A percentile compares a stretch with the other conserved stretches of the same genome.
These are phyloP conservation scores for Grus americana DNA, from an alignment of 2,113 vertebrate species.

Conservation along the genomic window DNA sequence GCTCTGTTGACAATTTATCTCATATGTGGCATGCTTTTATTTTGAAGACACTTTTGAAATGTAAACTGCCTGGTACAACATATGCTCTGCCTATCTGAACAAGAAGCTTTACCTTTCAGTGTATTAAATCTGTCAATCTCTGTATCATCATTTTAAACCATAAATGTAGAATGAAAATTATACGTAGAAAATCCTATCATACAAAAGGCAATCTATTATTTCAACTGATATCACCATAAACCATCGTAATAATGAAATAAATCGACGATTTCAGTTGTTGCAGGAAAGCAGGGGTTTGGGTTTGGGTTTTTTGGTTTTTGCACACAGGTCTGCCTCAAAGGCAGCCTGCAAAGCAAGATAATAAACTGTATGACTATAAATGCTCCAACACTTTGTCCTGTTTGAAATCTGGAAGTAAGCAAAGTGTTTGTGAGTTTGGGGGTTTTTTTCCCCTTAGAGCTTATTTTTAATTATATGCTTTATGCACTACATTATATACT, in stretches of 20 bases:
- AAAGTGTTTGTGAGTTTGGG: not conserved
- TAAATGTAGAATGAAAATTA: not conserved
- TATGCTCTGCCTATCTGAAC: not conserved
- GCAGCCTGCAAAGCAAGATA: not conserved
- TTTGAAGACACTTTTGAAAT: constrained; percentile 14
- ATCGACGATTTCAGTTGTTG: not conserved
- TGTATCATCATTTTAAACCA: not conserved
- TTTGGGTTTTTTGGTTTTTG: not conserved
- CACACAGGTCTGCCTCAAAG: not conserved
- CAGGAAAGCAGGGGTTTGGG: not conserved
- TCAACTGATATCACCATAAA: not conserved
- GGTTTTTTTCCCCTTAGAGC: accelerated
- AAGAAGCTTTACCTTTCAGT: not conserved
- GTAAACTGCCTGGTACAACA: not conserved
- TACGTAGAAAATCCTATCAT: not conserved
- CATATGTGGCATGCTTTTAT: not conserved
- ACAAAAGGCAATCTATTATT: not conserved
- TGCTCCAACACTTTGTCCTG: not conserved
- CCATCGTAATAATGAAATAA: not conserved
- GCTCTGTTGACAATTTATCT: not conserved
- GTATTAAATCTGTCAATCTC: not conserved
- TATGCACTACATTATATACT: not conserved
- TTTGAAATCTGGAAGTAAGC: not conserved
- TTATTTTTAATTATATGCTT: not conserved
- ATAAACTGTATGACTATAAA: not conserved